These are phyloP conservation scores for Drosophila ohnishii DNA, from an alignment of 1,140 invertebrate species.

Conservation along the genomic window DNA sequence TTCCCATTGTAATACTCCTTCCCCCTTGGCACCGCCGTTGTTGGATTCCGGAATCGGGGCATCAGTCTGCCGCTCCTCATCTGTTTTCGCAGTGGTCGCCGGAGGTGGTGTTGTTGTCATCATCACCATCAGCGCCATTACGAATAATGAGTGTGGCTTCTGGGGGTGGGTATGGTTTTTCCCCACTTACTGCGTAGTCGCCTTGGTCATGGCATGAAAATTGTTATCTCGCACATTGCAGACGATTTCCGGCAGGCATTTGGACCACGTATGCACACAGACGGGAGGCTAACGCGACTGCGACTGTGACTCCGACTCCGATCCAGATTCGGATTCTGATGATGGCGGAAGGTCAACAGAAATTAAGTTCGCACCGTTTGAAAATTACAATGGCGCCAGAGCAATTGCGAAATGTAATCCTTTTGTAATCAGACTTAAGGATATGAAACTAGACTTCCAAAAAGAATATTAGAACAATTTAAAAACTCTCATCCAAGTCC, in stretches of 20 bases:
- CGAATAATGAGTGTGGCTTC: constrained; percentile 72
- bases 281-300: constrained; percentile 1
- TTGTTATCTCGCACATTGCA: constrained; percentile 79
- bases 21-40: not conserved
- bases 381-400: constrained; percentile 48
- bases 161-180: not conserved
- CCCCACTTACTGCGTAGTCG: constrained; percentile 12
- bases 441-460: not conserved
- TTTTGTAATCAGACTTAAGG: not conserved
- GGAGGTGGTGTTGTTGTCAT: constrained; percentile 62
- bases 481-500: no score
- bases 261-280: constrained; percentile 28
- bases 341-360: constrained; percentile 18
- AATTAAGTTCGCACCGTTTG: constrained; percentile 74
- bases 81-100: constrained; percentile 47
- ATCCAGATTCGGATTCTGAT: constrained; percentile 18
- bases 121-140: constrained; percentile 78
- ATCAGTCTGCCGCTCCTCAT: constrained; percentile 23
- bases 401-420: constrained; percentile 8
- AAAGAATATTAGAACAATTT: no score
- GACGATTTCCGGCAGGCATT: constrained; percentile 76
- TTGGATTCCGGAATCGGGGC: constrained; percentile 24
- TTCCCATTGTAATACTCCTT: constrained; percentile 37
- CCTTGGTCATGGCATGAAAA: constrained; percentile 72
- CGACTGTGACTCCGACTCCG: constrained; percentile 8